Base-by-base conservation (phyloP, 2,888 invertebrate genomes). In the Catocala fraxini region DNA sequence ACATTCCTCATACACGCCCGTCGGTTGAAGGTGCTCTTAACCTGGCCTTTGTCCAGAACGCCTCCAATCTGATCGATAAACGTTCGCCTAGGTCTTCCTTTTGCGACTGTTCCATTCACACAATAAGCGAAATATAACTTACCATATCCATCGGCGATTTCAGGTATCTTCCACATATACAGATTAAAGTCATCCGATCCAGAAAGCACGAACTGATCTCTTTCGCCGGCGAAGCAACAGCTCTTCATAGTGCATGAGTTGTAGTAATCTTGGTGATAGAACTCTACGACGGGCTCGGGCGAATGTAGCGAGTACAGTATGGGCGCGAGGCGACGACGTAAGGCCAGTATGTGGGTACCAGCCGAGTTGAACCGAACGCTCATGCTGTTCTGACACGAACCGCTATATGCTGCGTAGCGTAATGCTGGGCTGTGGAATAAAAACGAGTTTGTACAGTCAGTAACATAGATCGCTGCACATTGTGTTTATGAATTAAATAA, bases 181-280 rank as follows among this genome's bases (percentile, higher is more conserved):
- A 99, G 92, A 89, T 98, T 98, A 86, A 99, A 99, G 87, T 99
- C 98, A 89, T 99, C 99, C 0, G 99, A 99, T 0, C 99, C 99
- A 1, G 98, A 98, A 41, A 99, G 88, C 54, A 99, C 96, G 83
- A 96, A 98, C 93, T 98, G 96, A 81, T 99, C 99, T 41, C 96
- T 95, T 47, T 97, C 97, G 0, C 99, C 99, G 12, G 98, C 98
- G 90, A 99, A 99, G 69, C 97, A 97, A 83, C 99, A 98, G 70
- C 98, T 98, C 92, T 99, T 99, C 98, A 99, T 98, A 0, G 99
- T 99, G 85, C 99, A 99, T 0, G 98, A 98, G 89, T 99, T 99
- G 83, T 98, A 98, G 88, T 99, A 99, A 68, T 98, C 97, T 52
- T 96, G 96, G 86, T 98, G 98, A 87, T 98, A 97, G 90, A 99